Evolutionary conservation across 2,797 vertebrate species (phyloP).

Genomic region (Sparus aurata): DNA sequence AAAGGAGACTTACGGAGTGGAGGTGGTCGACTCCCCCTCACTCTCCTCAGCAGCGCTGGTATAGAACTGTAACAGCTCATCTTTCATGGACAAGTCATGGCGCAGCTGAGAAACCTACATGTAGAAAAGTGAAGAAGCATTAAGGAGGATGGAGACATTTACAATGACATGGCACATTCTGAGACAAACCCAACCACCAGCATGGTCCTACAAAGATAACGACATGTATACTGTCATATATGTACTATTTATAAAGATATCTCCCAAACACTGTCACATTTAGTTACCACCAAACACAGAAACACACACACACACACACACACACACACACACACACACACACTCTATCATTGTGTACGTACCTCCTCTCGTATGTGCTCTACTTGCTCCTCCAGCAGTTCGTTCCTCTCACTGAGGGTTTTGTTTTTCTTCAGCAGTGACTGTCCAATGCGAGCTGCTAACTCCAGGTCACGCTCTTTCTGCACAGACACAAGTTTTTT

Average conservation of each 20-base stretch:
- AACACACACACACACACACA: neutral
- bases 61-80: conserved; percentile 98
- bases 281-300: neutral
- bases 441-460: conserved; percentile 98
- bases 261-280: neutral
- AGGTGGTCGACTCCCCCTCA: conserved; percentile 91
- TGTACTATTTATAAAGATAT: neutral
- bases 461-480: conserved; percentile 98
- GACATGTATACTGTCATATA: neutral
- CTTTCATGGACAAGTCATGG: conserved; percentile 98
- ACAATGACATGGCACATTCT: neutral
- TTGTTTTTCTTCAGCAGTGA: conserved; percentile 98
- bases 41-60: conserved; percentile 95
- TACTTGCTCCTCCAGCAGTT: conserved; percentile 95
- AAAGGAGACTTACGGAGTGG: conserved; percentile 91
- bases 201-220: neutral
- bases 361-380: conserved; percentile 98
- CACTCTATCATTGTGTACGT: neutral
- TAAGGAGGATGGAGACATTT: neutral
- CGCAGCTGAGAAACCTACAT: conserved; percentile 95
- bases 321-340: neutral
- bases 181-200: neutral
- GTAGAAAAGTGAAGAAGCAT: neutral
- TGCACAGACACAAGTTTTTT: conserved; percentile 67
- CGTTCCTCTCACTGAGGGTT: conserved; percentile 95